Conservation (phyloP, 2,888 invertebrate genomes). For the Seira musarum region DNA sequence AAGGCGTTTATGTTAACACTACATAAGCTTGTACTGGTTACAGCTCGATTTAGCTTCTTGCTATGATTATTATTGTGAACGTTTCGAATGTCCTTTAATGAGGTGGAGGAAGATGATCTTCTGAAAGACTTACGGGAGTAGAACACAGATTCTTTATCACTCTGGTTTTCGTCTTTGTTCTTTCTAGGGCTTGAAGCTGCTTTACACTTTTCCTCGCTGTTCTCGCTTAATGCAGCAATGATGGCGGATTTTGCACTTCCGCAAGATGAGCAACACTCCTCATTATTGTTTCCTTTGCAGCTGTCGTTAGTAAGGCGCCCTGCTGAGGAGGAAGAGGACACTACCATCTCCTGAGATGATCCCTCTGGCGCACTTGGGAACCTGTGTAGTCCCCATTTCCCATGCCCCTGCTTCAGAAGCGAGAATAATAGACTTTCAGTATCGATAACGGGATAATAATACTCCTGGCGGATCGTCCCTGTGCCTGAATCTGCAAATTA, state of each 20-base stretch:
- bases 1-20: slow-evolving; percentile 22
- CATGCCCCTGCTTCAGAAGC: slow-evolving; percentile 45
- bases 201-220: slow-evolving; percentile 15
- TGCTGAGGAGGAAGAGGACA: slow-evolving; percentile 9
- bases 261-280: slow-evolving; percentile 32
- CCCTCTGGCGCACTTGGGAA: neutral
- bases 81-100: slow-evolving; percentile 11
- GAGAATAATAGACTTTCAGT: slow-evolving; percentile 51
- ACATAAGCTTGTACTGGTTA: slow-evolving; percentile 23
- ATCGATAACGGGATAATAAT: slow-evolving; percentile 48
- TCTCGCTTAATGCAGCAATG: slow-evolving; percentile 21
- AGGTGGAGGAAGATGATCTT: neutral
- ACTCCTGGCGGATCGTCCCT: slow-evolving; percentile 57
- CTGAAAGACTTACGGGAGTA: slow-evolving; percentile 53
- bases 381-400: slow-evolving; percentile 36
- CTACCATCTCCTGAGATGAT: slow-evolving; percentile 25
- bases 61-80: neutral
- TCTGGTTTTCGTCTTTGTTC: slow-evolving; percentile 25
- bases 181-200: neutral
- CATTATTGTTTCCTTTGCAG: neutral
- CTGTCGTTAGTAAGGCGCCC: neutral
- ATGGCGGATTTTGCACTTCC: slow-evolving; percentile 22
- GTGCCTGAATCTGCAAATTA: slow-evolving; percentile 53
- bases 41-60: slow-evolving; percentile 24
- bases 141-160: slow-evolving; percentile 58